A percentile compares a stretch with the other conserved stretches of the same genome.
phyloP scores from a whole-genome alignment of 2,888 invertebrate species.

The Thecophora atra region DNA sequence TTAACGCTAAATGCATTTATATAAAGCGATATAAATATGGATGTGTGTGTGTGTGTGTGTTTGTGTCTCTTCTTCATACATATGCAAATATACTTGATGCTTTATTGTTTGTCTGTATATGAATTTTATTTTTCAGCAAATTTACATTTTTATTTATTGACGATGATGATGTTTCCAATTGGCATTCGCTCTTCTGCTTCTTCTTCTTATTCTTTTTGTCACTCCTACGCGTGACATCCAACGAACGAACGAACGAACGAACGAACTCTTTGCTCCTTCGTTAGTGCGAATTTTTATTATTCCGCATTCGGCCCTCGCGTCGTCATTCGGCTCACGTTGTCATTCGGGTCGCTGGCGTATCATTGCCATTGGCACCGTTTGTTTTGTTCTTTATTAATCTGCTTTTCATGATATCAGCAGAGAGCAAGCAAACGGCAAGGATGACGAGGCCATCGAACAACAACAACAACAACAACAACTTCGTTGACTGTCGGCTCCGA shows the following conservation, averaged over 20 bases:
- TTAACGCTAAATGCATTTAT: not conserved
- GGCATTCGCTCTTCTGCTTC: not conserved
- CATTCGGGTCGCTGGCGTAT: conserved; percentile 7
- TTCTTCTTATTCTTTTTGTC: conserved; percentile 6
- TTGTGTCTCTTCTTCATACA: not conserved
- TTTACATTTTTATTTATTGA: no score
- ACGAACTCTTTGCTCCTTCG: not conserved
- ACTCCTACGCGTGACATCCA: conserved; percentile 2
- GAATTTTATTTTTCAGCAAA: no score
- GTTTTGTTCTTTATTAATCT: not conserved
- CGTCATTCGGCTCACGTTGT: not conserved
- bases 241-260: not conserved
- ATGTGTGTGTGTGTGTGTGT: conserved; percentile 10
- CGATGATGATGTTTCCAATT: no score
- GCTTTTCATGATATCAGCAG: not conserved
- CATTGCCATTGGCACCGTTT: conserved; percentile 13
- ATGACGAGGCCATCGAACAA: no score
- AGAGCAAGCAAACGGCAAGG: no score
- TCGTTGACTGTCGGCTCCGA: not conserved
- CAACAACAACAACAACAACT: not conserved
- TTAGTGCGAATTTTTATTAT: conserved; percentile 1
- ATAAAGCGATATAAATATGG: no score
- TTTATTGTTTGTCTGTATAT: not conserved
- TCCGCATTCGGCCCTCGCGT: not conserved
- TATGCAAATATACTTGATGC: not conserved